Base-by-base conservation (phyloP, 1,140 invertebrate species). In the Lutraria rhynchaena region DNA sequence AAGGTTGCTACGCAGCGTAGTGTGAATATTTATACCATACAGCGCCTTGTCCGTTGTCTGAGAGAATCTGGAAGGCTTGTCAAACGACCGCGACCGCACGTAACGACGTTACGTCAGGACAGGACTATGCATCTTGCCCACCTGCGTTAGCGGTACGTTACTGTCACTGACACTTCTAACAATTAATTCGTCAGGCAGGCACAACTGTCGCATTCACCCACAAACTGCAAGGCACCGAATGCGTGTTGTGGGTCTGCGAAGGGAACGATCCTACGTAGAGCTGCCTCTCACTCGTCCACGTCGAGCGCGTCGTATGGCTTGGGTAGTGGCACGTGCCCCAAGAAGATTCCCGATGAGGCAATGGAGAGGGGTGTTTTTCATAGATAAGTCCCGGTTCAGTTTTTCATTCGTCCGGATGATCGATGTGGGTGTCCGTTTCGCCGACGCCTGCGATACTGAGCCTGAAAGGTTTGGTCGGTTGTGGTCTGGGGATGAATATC, bases 311-410 rank as follows among this genome's bases (percentile, higher is more conserved):
- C 60, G 9, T 9, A 37, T 61, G 60, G 60, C 60, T 61, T 61
- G 60, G 60, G 35, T 37, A 41, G 60, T 35, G 60, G 31, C 31
- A 61, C 31, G 41, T 61, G 60, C 60, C 22, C 31, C 60, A 1
- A 61, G 60, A 61, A 35, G n/a, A 61, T 61, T 37, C 41, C 31
- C 33, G 41, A 61, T 35, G 31, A 61, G 60, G 60, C 65, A 69
- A 31, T 69, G 19, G 65, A 69, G 27, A 69, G 29, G 65, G 46
- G 65, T 71, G 1, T n/a, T 55, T 53, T 57, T 71, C 51, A 55
- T 31, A 55, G 69, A 33, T 22, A 29, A 71, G 69, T 71, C 69
- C 51, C n/a, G n/a, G n/a, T n/a, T n/a, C n/a, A n/a, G n/a, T n/a
- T n/a, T n/a, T n/a, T 3, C 1, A 29, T 71, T 71, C 53, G 31